Conservation (phyloP, 2,888 invertebrate species). For the Euzophera pinguis region DNA sequence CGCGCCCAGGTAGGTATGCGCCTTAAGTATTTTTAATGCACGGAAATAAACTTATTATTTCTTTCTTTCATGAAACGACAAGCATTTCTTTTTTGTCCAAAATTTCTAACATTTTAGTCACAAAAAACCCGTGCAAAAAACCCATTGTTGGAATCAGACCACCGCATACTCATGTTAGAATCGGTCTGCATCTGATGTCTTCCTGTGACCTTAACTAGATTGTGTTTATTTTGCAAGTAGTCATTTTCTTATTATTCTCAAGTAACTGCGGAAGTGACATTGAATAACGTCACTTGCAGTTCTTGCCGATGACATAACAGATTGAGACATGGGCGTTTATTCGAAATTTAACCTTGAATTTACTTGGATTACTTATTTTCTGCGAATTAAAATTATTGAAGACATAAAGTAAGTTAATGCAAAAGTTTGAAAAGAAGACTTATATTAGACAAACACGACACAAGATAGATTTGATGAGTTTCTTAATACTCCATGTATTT, state of each 20-base stretch:
- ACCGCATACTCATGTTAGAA: too few relatives aligned
- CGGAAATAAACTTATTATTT: too few relatives aligned
- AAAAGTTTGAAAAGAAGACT: slow-evolving; percentile 5
- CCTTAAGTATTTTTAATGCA: too few relatives aligned
- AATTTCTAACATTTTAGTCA: too few relatives aligned
- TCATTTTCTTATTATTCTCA: not conserved
- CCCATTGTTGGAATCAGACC: too few relatives aligned
- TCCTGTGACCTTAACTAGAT: not conserved
- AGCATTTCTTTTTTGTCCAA: too few relatives aligned
- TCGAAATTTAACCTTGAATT: slow-evolving; percentile 5
- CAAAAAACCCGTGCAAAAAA: too few relatives aligned
- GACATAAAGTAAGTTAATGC: not conserved
- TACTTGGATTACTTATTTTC: slow-evolving; percentile 9
- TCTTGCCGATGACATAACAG: slow-evolving; percentile 7
- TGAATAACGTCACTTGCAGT: slow-evolving; percentile 1
- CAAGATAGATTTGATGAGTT: not conserved
- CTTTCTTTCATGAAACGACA: too few relatives aligned
- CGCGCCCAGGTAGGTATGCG: too few relatives aligned
- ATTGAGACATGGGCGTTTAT: slow-evolving; percentile 4
- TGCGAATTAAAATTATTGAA: not conserved
- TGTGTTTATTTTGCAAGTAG: not conserved
- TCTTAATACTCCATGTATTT: too few relatives aligned
- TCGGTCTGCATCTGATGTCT: too few relatives aligned
- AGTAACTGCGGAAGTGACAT: not conserved
- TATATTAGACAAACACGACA: not conserved